Conservation (phyloP, 1,140 invertebrate species). For the Cyclargus thomasi region DNA sequence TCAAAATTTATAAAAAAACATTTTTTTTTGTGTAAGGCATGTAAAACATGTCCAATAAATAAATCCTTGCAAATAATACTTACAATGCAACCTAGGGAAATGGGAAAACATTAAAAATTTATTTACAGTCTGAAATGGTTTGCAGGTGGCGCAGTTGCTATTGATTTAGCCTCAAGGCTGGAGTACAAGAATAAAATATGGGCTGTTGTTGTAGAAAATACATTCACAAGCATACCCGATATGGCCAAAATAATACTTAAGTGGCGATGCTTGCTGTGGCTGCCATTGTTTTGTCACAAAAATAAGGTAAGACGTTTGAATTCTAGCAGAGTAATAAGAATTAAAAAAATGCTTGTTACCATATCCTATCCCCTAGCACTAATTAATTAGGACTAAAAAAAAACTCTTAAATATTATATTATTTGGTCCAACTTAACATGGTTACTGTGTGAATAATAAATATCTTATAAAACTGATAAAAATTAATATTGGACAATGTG, state of each 20-base stretch:
- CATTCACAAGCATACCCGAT: constrained; percentile 95
- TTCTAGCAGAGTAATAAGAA: neutral
- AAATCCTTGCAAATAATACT: too few relatives aligned
- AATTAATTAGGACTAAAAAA: too few relatives aligned
- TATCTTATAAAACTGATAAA: neutral
- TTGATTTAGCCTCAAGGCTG: constrained; percentile 86
- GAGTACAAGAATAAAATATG: constrained; percentile 86
- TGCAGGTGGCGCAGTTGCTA: constrained; percentile 88
- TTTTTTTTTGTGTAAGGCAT: too few relatives aligned
- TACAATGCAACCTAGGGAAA: neutral
- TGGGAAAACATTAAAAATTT: neutral
- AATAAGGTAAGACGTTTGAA: constrained; percentile 80
- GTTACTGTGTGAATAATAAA: too few relatives aligned
- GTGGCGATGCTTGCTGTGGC: constrained; percentile 81
- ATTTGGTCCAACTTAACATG: too few relatives aligned
- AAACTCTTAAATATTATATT: too few relatives aligned
- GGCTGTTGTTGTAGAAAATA: constrained; percentile 94
- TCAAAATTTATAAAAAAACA: too few relatives aligned
- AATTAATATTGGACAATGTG: neutral
- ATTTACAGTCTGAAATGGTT: neutral
- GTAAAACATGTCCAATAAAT: too few relatives aligned
- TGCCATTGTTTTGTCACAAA: constrained; percentile 87
- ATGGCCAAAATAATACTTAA: constrained; percentile 88
- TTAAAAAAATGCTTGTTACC: too few relatives aligned
- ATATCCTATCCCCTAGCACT: too few relatives aligned